Base-by-base conservation (phyloP, 2,888 invertebrate species). In the Tanytarsus gracilentus region DNA sequence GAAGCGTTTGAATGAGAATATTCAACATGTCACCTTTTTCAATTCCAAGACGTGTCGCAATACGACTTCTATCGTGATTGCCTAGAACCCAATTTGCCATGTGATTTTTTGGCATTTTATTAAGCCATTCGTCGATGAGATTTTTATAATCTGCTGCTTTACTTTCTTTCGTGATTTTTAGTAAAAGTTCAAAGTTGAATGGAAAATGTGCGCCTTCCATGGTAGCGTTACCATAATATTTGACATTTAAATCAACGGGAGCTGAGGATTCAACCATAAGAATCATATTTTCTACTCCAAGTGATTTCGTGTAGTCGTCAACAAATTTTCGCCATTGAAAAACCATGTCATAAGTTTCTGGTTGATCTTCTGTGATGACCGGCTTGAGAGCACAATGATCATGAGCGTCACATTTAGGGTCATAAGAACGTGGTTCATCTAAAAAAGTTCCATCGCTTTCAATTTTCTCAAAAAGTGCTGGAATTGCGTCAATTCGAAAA, bases 71-170 rank as follows among this genome's bases (percentile, higher is more conserved):
- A 69, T 86, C 85, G 65, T 85, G 85, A 69, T 86, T 86, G 4
- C 85, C 85, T 58, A 83, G 73, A 76, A 84, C 83, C 84, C 84
- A 84, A 66, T 84, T 84, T 0, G 84, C 75, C 59, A 78, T 77
- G 8, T 72, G 72, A 1, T 77, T 78, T 21, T 70, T 63, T 0
- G 84, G 83, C 76, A 83, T 77, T 49, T 77, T 76, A 4, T 76
- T 73, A 62, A 82, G 69, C 83, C 83, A 85, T 29, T 69, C 69
- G 59, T 79, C 71, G 36, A 83, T 77, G 5, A 74, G 67, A 29
- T 75, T 72, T 1, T 77, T 76, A 62, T 78, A 74, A 64, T 78
- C 76, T 3, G 71, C 65, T 0, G 79, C 79, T 9, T 67, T 76
- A 2, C 78, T 78, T 2, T 69, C 65, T 0, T 69, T 67, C 1